Percentiles rank a stretch among this genome's conserved stretches.
These are phyloP conservation scores for Sebastes itinus DNA, from an alignment of 2,797 vertebrate species.

Conservation along the genomic window DNA sequence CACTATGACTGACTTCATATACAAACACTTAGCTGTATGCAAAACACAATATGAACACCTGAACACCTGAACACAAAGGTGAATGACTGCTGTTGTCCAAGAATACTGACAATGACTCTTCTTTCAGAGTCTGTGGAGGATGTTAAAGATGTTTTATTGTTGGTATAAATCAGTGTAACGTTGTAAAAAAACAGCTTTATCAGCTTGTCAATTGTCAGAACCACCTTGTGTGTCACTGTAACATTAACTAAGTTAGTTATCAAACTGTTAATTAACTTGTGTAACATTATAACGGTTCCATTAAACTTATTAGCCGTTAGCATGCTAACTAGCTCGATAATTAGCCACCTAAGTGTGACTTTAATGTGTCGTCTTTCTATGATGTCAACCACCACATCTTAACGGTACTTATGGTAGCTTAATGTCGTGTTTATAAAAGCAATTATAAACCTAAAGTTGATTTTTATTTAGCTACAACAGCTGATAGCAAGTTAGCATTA, in stretches of 20 bases:
- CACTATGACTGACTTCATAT: neutral
- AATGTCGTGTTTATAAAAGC: neutral
- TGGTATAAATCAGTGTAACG: neutral
- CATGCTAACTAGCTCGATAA: neutral
- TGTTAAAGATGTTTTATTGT: neutral
- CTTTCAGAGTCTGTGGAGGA: neutral
- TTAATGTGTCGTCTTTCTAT: rapidly evolving
- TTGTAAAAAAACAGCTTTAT: neutral
- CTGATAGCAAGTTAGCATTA: slow-evolving; percentile 21
- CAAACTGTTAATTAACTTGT: neutral
- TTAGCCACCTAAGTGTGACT: neutral
- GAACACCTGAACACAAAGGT: neutral
- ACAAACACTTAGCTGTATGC: neutral
- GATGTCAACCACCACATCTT: neutral
- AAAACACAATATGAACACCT: too few species aligned
- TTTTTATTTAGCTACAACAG: slow-evolving; percentile 3
- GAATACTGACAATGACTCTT: neutral
- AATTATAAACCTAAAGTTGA: neutral
- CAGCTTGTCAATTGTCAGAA: neutral
- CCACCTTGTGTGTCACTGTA: neutral
- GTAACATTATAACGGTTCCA: neutral
- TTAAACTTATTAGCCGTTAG: neutral
- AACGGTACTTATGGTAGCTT: too few species aligned
- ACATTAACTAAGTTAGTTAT: neutral
- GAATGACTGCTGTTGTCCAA: neutral